Evolutionary conservation across 1,140 invertebrate genomes (phyloP).

Genomic region (Zaprionus africanus): DNA sequence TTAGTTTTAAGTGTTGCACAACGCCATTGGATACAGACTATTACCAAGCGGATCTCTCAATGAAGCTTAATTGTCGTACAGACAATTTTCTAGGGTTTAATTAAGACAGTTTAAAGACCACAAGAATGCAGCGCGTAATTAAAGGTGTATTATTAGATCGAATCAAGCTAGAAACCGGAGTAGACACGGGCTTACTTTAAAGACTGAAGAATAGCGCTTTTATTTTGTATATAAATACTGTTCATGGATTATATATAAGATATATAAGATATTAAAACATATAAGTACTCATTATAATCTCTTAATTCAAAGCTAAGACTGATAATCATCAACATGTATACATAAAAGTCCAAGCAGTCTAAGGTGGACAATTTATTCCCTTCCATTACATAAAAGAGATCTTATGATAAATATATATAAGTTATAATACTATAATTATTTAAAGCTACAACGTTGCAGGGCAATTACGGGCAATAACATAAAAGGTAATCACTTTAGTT

Average conservation of each 20-base stretch:
- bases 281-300: too few species aligned
- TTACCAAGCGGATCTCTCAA: conserved; percentile 73
- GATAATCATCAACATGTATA: too few species aligned
- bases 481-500: neutral
- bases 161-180: neutral
- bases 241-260: too few species aligned
- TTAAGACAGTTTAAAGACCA: conserved; percentile 61
- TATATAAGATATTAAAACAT: too few species aligned
- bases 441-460: neutral
- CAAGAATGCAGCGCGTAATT: conserved; percentile 60
- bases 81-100: conserved; percentile 62
- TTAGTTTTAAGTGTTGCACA: conserved; percentile 52
- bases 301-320: too few species aligned
- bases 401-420: neutral
- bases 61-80: conserved; percentile 57
- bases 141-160: conserved; percentile 27
- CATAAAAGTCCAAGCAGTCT: too few species aligned
- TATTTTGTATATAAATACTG: too few species aligned
- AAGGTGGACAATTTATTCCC: too few species aligned
- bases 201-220: too few species aligned
- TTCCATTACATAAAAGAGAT: neutral
- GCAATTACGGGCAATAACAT: neutral
- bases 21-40: conserved; percentile 35
- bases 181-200: neutral
- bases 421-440: neutral